A percentile compares a stretch with the other conserved stretches of the same genome.
Conservation (phyloP, 1,140 invertebrate species). For the Himalopsyche phryganea region DNA sequence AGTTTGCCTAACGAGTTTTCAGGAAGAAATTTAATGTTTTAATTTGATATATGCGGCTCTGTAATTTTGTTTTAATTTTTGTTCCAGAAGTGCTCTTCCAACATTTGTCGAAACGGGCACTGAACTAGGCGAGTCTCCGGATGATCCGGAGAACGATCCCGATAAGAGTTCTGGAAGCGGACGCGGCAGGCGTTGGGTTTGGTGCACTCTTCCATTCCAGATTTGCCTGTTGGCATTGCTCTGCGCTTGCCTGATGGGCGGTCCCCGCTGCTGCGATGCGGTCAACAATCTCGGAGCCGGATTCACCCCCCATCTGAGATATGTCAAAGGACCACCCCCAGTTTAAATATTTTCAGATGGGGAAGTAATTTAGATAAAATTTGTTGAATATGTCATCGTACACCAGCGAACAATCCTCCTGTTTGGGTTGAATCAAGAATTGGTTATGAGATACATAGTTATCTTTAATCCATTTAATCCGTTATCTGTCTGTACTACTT, state of each 20-base stretch:
- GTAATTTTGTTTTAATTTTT: too few relatives aligned
- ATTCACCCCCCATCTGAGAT: conserved; percentile 78
- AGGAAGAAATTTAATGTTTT: too few relatives aligned
- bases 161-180: conserved; percentile 52
- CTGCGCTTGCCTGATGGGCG: conserved; percentile 77
- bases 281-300: conserved; percentile 79
- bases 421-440: too few relatives aligned
- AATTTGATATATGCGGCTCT: too few relatives aligned
- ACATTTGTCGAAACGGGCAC: not conserved
- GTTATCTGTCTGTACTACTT: too few relatives aligned
- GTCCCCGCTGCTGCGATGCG: conserved; percentile 77
- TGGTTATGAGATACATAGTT: too few relatives aligned
- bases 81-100: too few relatives aligned
- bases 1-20: too few relatives aligned
- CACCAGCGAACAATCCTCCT: too few relatives aligned
- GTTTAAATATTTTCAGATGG: conserved; percentile 63
- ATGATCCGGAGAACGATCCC: conserved; percentile 41
- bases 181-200: conserved; percentile 73
- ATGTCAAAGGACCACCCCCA: conserved; percentile 80
- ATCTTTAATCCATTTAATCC: too few relatives aligned
- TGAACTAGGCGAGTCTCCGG: conserved; percentile 8
- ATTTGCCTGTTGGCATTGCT: conserved; percentile 77
- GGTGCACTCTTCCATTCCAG: conserved; percentile 76
- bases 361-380: too few relatives aligned
- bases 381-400: too few relatives aligned